Evolutionary conservation across 2,113 vertebrate species (phyloP).

Genomic region (Arenaria interpres): DNA sequence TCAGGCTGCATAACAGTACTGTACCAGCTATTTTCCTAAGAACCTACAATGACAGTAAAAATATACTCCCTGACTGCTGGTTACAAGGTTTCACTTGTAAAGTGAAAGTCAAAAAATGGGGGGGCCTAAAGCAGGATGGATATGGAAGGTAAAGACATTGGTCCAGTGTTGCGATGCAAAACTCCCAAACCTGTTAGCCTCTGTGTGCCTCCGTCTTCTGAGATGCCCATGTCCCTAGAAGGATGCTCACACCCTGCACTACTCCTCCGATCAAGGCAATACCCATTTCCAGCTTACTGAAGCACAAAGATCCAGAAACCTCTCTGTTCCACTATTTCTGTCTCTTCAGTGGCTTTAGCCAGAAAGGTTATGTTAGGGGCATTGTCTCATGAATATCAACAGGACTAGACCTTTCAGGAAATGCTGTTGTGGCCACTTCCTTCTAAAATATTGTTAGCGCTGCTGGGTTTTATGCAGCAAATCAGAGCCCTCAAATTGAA

Average conservation of each 20-base stretch:
- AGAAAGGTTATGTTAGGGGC: not conserved
- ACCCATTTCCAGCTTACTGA: not conserved
- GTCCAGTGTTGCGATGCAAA: rapidly evolving
- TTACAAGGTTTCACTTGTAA: not conserved
- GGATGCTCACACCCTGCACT: not conserved
- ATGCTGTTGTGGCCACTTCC: not conserved
- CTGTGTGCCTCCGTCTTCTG: not conserved
- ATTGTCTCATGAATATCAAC: not conserved
- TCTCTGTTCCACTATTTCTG: not conserved
- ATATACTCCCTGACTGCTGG: not conserved
- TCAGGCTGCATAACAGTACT: not conserved
- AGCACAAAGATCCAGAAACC: not conserved
- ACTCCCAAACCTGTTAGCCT: not conserved
- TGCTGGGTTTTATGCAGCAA: not conserved
- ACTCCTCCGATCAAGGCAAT: not conserved
- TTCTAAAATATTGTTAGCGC: not conserved
- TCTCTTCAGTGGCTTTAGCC: not conserved
- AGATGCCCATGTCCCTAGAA: not conserved
- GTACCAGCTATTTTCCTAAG: not conserved
- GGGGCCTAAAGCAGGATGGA: not conserved
- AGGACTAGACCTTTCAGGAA: not conserved
- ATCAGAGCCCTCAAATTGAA: not conserved
- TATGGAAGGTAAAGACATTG: not conserved
- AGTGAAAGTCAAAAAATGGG: not conserved
- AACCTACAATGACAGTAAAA: not conserved